phyloP scores from a whole-genome alignment of 2,797 vertebrate genomes.

The Avahi laniger region DNA sequence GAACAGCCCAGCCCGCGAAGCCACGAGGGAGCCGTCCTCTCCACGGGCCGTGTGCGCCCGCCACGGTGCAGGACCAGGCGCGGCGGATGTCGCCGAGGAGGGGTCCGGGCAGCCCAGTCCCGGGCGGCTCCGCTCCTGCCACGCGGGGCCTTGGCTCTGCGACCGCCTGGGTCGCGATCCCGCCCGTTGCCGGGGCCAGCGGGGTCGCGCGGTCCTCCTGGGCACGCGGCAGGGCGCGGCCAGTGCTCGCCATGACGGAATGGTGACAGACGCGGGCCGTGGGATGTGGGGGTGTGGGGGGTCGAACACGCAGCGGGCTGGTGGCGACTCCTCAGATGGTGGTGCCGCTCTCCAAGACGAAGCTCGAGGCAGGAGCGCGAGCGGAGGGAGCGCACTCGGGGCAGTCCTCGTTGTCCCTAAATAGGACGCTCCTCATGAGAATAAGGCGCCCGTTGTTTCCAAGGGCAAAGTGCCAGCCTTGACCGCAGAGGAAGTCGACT shows the following conservation, averaged over 20 bases:
- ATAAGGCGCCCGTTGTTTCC: fast-evolving
- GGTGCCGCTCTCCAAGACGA: not conserved
- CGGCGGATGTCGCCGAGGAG: fast-evolving
- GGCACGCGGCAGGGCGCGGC: not conserved
- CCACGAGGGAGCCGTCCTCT: fast-evolving
- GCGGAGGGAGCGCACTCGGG: not conserved
- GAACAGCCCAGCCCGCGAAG: not conserved
- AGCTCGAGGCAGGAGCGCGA: not conserved
- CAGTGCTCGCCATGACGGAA: not conserved
- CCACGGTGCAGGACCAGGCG: not conserved
- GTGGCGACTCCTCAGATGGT: fast-evolving
- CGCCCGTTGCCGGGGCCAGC: fast-evolving
- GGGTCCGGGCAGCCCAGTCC: not conserved
- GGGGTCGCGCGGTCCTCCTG: fast-evolving
- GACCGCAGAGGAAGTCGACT: not conserved
- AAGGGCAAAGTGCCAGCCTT: not conserved
- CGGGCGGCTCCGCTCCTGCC: fast-evolving
- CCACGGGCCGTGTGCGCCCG: not conserved
- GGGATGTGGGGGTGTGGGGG: fast-evolving
- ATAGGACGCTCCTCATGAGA: fast-evolving
- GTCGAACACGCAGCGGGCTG: fast-evolving
- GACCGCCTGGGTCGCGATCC: fast-evolving
- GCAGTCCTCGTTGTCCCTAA: fast-evolving
- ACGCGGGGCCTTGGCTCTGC: fast-evolving
- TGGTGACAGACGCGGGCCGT: fast-evolving